Base-by-base conservation (phyloP, 2,113 vertebrate genomes). In the Empidonax traillii region DNA sequence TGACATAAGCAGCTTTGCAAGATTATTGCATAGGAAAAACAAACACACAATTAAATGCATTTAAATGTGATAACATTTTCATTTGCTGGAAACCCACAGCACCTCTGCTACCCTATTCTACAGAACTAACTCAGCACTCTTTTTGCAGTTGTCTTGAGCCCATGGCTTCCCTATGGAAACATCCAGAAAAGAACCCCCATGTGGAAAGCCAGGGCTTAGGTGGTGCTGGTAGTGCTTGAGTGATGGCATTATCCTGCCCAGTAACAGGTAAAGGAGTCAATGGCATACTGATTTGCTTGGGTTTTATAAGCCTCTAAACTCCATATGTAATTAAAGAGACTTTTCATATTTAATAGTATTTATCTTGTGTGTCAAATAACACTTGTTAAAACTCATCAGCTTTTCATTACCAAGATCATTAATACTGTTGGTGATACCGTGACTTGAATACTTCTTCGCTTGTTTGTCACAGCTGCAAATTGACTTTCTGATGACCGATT, bases 321-420 rank as follows among this genome's bases (percentile, higher is more conserved):
- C 80, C 58, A 14, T 33, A 3, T 59, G 47, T 90, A 91, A 96
- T 94, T 96, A 94, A 88, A 95, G 47, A 83, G 87, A 66, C 66
- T 94, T 97, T 58, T 95, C 83, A 91, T 93, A 94, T 96, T 97
- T 96, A 92, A 95, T 80, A 85, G 58, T 80, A 90, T 96, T 95
- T 95, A 88, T 72, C 75, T 95, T 92, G 55, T 84, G 81, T 92
- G 79, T 93, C 88, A 95, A 90, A 88, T 92, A 96, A 93, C 75
- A 79, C 81, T 95, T 94, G 81, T 94, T 97, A 94, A 90, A 94
- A 96, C 87, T 82, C 93, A 96, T 91, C 87, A 93, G 62, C 68
- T 93, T 94, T 95, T 94, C 68, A 86, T 97, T 96, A 96, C 61
- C 20, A 33, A 81, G 79, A 85, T 94, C 84, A 96, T 95, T 96